Base-by-base conservation (phyloP, 2,797 vertebrate genomes). In the Sebastes miniatus region DNA sequence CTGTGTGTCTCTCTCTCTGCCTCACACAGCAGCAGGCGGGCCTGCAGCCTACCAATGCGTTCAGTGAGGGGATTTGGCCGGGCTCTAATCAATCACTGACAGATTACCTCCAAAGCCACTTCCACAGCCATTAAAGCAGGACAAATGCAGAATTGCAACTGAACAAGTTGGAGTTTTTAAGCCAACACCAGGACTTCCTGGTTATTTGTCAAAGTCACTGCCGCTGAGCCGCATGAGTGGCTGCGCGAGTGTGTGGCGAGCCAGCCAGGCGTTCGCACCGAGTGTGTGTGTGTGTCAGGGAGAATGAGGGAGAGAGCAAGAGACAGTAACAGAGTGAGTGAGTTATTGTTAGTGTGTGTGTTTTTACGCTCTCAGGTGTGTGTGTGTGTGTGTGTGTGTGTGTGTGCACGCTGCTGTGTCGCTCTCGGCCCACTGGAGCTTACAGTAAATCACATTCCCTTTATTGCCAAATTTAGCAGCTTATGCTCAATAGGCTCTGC, bases 171-270 rank as follows among this genome's bases (percentile, higher is more conserved):
- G 97, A 98, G 97, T 98, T 98, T 98, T 98, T 93, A 98, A 98
- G 97, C 97, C 98, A 98, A 97, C 97, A 97, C 95, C 97, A 95
- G 95, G 96, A 98, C 98, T 98, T 98, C 97, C 97, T 97, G 97
- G 97, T 97, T 98, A 98, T 98, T 98, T 98, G 98, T 98, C 97
- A 98, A 98, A 98, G 97, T 99, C 97, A 98, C 96, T 94, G 96
- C 95, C 93, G 95, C 96, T 96, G 97, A 97, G 97, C 96, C 95
- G 97, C 97, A 97, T 96, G 97, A 97, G 96, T 97, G 96, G 94
- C 95, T 95, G 95, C 91, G 92, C 91, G 68, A 77, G 90, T 57
- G 87, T 85, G 89, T 80, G 82, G 59, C 69, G 67, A 95, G 95
- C 95, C 94, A 95, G 69, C 84, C 79, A 69, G 78, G 68, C 73